These are phyloP conservation scores for Pseudanteris insignis DNA, from an alignment of 2,888 invertebrate genomes.

Conservation along the genomic window DNA sequence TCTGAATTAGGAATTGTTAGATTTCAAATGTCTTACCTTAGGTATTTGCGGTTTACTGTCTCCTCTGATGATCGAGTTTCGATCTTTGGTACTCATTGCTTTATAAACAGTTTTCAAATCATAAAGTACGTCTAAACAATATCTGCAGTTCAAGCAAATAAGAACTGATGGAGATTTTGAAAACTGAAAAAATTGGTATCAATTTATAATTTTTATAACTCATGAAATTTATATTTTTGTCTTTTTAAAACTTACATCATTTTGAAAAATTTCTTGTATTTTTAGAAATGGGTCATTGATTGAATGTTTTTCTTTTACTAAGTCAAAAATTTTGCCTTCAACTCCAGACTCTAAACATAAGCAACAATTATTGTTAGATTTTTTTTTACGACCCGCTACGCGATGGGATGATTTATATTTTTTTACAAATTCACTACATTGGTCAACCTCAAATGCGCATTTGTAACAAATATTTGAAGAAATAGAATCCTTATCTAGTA, in stretches of 20 bases:
- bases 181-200: constrained; percentile 25
- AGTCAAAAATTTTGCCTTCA: constrained; percentile 51
- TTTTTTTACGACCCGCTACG: constrained; percentile 13
- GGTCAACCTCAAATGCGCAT: constrained; percentile 60
- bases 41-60: constrained; percentile 47
- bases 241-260: constrained; percentile 50
- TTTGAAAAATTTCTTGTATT: constrained; percentile 50
- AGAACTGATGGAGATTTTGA: constrained; percentile 23
- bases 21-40: constrained; percentile 50
- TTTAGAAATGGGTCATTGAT: constrained; percentile 47
- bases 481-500: constrained; percentile 43
- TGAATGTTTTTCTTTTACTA: constrained; percentile 48
- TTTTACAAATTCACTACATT: constrained; percentile 56
- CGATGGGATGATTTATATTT: constrained; percentile 48
- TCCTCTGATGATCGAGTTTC: constrained; percentile 42
- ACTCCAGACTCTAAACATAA: constrained; percentile 51
- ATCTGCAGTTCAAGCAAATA: constrained; percentile 59
- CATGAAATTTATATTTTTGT: not conserved
- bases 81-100: constrained; percentile 45
- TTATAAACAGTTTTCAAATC: constrained; percentile 55
- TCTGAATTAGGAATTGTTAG: too few relatives aligned
- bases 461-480: constrained; percentile 60
- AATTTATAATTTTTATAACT: not conserved
- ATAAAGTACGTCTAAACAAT: constrained; percentile 57
- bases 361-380: constrained; percentile 36